Conservation (phyloP, 2,113 vertebrate species). For the Neodon shergylaensis region DNA sequence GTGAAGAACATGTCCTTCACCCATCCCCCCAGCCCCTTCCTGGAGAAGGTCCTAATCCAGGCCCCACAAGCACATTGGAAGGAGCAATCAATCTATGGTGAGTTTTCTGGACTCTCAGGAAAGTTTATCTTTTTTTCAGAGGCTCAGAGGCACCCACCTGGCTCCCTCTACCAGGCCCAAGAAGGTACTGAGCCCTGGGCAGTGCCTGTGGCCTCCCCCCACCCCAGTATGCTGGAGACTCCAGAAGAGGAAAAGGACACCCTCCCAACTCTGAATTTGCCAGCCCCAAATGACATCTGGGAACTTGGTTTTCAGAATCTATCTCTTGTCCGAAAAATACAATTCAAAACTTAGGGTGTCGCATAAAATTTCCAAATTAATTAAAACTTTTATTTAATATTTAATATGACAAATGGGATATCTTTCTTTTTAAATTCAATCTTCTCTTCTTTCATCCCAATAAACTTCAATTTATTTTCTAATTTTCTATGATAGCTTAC, state of each 20-base stretch:
- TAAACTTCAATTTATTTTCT: slow-evolving; percentile 65
- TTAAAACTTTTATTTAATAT: background rate
- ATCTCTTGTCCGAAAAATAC: background rate
- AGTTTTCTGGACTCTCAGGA: background rate
- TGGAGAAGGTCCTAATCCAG: background rate
- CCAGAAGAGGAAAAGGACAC: background rate
- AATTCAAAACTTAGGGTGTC: background rate
- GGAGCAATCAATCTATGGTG: fast-evolving
- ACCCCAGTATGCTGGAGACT: background rate
- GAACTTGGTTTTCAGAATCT: background rate
- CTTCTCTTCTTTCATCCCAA: background rate
- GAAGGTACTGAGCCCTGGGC: slow-evolving; percentile 24
- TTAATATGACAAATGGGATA: background rate
- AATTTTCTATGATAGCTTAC: slow-evolving; percentile 50
- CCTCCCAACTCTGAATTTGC: slow-evolving; percentile 17
- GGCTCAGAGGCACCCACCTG: slow-evolving; percentile 45
- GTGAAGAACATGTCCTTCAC: background rate
- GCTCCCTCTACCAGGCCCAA: slow-evolving; percentile 60
- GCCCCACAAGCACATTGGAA: background rate
- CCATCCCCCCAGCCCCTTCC: background rate
- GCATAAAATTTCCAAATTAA: background rate
- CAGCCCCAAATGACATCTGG: background rate
- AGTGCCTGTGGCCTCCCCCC: background rate
- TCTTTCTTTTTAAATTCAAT: background rate
- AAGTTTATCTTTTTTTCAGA: slow-evolving; percentile 47